These are phyloP conservation scores for Acrocyrtus sp. DNA, from an alignment of 2,888 invertebrate species.

Conservation along the genomic window DNA sequence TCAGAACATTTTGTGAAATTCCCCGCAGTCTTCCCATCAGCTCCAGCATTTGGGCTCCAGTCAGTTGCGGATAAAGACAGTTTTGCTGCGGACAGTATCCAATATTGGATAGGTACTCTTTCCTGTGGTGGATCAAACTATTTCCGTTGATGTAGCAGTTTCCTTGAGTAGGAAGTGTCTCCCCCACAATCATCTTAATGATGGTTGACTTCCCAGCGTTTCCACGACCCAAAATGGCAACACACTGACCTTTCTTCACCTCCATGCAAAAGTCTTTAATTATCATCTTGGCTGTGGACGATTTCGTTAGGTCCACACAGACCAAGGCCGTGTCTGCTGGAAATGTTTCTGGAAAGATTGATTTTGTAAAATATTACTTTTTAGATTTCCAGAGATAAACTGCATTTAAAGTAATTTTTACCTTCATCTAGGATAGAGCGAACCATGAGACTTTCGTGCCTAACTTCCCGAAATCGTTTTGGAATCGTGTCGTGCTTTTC, in stretches of 20 bases:
- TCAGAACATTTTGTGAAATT: conserved; percentile 31
- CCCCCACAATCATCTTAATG: conserved; percentile 49
- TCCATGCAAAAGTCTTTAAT: conserved; percentile 51
- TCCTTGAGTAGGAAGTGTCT: conserved; percentile 49
- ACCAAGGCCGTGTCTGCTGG: conserved; percentile 39
- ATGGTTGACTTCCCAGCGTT: conserved; percentile 51
- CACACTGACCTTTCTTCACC: conserved; percentile 51
- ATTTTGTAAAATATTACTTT: not conserved
- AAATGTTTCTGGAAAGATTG: conserved; percentile 14
- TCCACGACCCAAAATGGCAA: conserved; percentile 56
- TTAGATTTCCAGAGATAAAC: no score
- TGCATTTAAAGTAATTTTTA: not conserved
- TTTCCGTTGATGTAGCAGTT: conserved; percentile 41
- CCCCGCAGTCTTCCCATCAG: conserved; percentile 56
- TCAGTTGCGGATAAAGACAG: conserved; percentile 47
- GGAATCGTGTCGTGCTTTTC: not conserved
- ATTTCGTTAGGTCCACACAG: conserved; percentile 52
- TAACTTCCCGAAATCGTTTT: conserved; percentile 3
- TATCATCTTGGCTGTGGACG: conserved; percentile 38
- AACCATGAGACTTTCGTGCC: conserved; percentile 19
- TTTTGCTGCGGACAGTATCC: conserved; percentile 57
- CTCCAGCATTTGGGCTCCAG: conserved; percentile 55
- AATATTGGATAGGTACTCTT: conserved; percentile 46
- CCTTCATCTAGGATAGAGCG: conserved; percentile 29
- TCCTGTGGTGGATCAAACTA: conserved; percentile 43